These are phyloP conservation scores for Lepidonotus clava DNA, from an alignment of 2,888 invertebrate species.

Conservation along the genomic window DNA sequence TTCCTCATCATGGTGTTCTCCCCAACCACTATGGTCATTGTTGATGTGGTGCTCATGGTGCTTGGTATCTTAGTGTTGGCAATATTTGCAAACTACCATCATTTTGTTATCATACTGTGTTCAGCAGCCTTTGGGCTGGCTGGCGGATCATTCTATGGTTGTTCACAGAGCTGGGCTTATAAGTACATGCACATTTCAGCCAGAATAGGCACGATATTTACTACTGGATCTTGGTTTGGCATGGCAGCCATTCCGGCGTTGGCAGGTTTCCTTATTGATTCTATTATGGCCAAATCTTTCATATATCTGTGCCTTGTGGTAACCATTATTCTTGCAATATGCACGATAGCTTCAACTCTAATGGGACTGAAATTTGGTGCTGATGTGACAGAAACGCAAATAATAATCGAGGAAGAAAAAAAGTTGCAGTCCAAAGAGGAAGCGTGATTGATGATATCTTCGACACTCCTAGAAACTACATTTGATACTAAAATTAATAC, in stretches of 20 bases:
- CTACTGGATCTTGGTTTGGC: constrained; percentile 10
- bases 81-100: neutral
- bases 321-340: neutral
- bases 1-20: neutral
- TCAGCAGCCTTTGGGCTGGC: neutral
- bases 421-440: no score
- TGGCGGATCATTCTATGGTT: constrained; percentile 25
- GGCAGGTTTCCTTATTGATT: constrained; percentile 17
- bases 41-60: neutral
- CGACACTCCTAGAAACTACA: no score
- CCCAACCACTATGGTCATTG: constrained; percentile 9
- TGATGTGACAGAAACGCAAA: no score
- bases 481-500: no score
- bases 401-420: no score
- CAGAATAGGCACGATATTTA: neutral
- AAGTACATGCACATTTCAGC: constrained; percentile 12
- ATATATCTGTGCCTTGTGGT: constrained; percentile 13
- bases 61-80: neutral
- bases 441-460: no score
- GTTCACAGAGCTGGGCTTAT: constrained; percentile 52
- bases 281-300: neutral
- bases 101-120: neutral
- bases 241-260: constrained; percentile 7
- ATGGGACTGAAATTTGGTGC: neutral
- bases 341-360: neutral